These are phyloP conservation scores for Bombylius discolor DNA, from an alignment of 2,888 invertebrate species.

Conservation along the genomic window DNA sequence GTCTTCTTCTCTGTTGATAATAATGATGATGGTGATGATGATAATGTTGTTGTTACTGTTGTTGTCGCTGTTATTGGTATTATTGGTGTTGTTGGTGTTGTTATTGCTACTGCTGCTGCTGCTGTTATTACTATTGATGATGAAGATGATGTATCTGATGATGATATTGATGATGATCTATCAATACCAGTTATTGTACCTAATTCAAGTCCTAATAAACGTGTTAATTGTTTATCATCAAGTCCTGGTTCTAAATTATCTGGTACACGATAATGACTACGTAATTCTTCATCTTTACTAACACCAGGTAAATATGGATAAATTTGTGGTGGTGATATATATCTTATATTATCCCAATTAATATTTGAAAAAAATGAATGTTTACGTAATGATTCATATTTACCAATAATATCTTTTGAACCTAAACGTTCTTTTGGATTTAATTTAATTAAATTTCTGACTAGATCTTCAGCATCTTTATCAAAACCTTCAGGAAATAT, in stretches of 20 bases:
- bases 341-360: slow-evolving; percentile 67
- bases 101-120: slow-evolving; percentile 5
- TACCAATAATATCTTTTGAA: slow-evolving; percentile 53
- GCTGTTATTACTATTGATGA: slow-evolving; percentile 7
- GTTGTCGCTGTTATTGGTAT: slow-evolving; percentile 11
- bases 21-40: neutral
- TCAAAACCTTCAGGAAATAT: slow-evolving; percentile 88
- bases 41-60: neutral
- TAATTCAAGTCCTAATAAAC: slow-evolving; percentile 60
- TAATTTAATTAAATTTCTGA: slow-evolving; percentile 70
- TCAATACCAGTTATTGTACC: slow-evolving; percentile 22
- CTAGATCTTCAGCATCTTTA: slow-evolving; percentile 71
- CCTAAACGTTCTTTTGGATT: slow-evolving; percentile 73
- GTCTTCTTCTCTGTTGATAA: slow-evolving; percentile 12
- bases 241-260: slow-evolving; percentile 78
- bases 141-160: too few relatives aligned
- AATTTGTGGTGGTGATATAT: slow-evolving; percentile 68
- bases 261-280: slow-evolving; percentile 55
- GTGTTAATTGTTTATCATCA: slow-evolving; percentile 65
- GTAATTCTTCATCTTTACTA: slow-evolving; percentile 50
- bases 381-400: slow-evolving; percentile 68
- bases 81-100: slow-evolving; percentile 1
- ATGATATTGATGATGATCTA: too few relatives aligned
- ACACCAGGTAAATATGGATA: slow-evolving; percentile 66
- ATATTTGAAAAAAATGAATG: slow-evolving; percentile 79